Evolutionary conservation across 2,113 vertebrate genomes (phyloP), one percentile per base, ranked within the genome.

Genomic region (Tetrax tetrax): DNA sequence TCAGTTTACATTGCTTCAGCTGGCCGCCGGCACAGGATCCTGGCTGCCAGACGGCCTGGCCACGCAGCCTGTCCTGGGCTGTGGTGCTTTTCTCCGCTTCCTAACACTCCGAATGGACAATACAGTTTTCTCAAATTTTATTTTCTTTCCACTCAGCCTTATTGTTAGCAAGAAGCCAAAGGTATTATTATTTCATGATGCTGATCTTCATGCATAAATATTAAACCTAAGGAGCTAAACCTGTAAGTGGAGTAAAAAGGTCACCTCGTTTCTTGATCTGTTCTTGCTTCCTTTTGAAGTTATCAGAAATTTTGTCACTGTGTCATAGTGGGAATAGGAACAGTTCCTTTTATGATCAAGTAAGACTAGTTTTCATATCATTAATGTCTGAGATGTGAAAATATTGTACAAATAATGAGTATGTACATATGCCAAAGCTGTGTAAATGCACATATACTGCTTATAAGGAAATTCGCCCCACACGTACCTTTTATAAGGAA

Each of bases 1-100:
- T 77, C 2, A 2, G 37, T 75, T 48, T 41, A 3, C 47, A 48
- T 18, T 0, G 0, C 41, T 72, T 83, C 65, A 63, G 37, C n/a
- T 22, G 37, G 31, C 23, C 28, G 33, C 12, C 0, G 3, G 14
- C 3, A 1, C 22, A 45, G 53, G 35, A 54, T 45, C 17, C 43
- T 84, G 81, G 57, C 45, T 5, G 5, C 27, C 33, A 92, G 57
- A 47, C 17, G 7, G 22, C 22, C 65, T 79, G 2, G 2, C 24
- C 23, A 25, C 0, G 0, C 7, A 14, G 51, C 16, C 48, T 68
- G 31, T 1, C 2, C 29, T 2, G 1, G 17, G 7, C 6, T 51
- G 45, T 0, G 2, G 12, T 74, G 51, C 28, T 74, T 7, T 50
- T 79, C 20, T 79, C 20, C 4, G 0, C 48, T 80, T 77, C 74